A percentile compares a stretch with the other conserved stretches of the same genome.
phyloP scores from a whole-genome alignment of 2,888 invertebrate species.

The Rotaria socialis region DNA sequence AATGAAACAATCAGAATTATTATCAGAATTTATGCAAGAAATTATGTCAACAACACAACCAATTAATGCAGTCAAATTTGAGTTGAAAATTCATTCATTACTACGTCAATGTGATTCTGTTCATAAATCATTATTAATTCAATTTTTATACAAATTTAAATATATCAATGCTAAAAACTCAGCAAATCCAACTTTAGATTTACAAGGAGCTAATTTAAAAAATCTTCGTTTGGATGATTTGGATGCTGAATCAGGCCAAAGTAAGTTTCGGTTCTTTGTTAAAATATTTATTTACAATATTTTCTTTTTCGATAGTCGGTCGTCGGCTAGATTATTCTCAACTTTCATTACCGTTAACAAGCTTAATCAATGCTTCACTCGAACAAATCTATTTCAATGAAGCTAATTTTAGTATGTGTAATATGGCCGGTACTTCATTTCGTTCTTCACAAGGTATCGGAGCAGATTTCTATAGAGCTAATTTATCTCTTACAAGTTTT shows the following conservation, averaged over 20 bases:
- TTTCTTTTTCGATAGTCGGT: background rate
- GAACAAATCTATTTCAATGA: background rate
- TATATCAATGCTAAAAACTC: background rate
- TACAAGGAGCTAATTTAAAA: background rate
- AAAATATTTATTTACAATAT: background rate
- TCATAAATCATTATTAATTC: slow-evolving; percentile 6
- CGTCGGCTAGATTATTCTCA: background rate
- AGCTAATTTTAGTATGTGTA: background rate
- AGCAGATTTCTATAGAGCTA: background rate
- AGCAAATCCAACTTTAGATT: background rate
- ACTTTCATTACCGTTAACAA: background rate
- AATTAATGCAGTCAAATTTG: background rate
- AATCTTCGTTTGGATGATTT: background rate
- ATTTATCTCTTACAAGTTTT: background rate
- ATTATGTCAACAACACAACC: background rate
- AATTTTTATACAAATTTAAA: background rate
- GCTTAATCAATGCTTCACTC: background rate
- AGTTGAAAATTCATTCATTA: background rate
- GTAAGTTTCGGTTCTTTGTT: background rate
- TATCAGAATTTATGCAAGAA: background rate
- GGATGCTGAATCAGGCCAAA: background rate
- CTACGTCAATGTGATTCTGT: background rate
- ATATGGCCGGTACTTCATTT: background rate
- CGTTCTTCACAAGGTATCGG: background rate
- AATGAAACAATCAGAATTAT: background rate